Conservation (phyloP, 2,113 vertebrate genomes). For the Lanius collurio region DNA sequence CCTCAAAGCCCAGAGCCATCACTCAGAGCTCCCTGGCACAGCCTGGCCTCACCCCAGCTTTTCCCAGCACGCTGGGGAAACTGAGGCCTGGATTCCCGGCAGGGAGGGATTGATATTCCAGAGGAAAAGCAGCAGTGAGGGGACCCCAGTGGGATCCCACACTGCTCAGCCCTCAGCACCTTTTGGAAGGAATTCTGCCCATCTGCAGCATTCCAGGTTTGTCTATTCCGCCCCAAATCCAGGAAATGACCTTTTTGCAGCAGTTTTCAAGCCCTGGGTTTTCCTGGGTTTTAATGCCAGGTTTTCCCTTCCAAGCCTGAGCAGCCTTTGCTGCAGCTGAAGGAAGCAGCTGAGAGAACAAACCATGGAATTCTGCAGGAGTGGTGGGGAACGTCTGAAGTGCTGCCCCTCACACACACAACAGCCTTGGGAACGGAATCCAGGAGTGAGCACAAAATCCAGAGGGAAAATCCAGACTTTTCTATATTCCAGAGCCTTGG, state of each 20-base stretch:
- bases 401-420: background rate
- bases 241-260: background rate
- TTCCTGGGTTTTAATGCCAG: background rate
- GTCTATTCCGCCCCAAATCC: background rate
- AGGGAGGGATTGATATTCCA: background rate
- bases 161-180: background rate
- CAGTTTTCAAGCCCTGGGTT: background rate
- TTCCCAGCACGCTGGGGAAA: background rate
- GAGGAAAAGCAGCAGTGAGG: rapidly evolving
- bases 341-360: background rate
- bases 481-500: background rate
- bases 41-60: background rate
- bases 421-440: background rate
- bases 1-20: background rate
- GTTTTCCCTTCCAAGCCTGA: background rate
- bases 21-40: background rate
- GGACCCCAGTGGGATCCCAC: background rate
- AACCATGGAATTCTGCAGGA: background rate
- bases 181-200: background rate
- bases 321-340: background rate
- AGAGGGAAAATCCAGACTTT: background rate
- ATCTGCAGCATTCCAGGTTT: background rate
- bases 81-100: background rate
- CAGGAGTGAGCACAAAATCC: background rate
- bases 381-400: background rate